Percentiles rank a stretch among this genome's conserved stretches.
Conservation (phyloP, 30 jellyfish, hydroid and myxozoan species). For the Hydractinia echinata region DNA sequence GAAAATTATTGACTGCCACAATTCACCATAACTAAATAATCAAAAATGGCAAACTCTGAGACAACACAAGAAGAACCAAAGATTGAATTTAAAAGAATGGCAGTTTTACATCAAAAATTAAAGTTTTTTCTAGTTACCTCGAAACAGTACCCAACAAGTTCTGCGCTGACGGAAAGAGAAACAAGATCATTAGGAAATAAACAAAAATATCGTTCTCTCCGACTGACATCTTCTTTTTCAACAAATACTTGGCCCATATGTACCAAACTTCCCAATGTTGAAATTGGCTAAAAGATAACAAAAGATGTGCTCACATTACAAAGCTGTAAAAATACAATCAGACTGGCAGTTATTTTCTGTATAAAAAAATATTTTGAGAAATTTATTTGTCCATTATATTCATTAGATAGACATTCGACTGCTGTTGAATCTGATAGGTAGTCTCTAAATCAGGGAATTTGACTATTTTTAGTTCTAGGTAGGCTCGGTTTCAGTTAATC, state of each 20-base stretch:
- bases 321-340: no score
- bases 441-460: no score
- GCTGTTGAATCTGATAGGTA: no score
- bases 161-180: slow-evolving; percentile 75
- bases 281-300: slow-evolving; percentile 58
- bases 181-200: slow-evolving; percentile 91
- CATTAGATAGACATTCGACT: no score
- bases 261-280: slow-evolving; percentile 85
- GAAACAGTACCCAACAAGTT: slow-evolving; percentile 83
- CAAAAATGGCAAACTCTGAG: not conserved
- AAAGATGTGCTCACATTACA: not conserved
- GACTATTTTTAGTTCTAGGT: no score
- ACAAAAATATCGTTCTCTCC: slow-evolving; percentile 94
- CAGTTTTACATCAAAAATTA: no score
- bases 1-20: not conserved
- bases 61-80: not conserved
- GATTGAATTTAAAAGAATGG: not conserved
- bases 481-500: no score
- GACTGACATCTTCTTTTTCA: slow-evolving; percentile 82
- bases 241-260: slow-evolving; percentile 96
- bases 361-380: no score
- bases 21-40: not conserved
- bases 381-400: no score
- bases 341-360: no score
- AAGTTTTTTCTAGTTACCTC: slow-evolving; percentile 74